Conservation (phyloP, 1,140 invertebrate species). For the Aphelinus atriplicis region DNA sequence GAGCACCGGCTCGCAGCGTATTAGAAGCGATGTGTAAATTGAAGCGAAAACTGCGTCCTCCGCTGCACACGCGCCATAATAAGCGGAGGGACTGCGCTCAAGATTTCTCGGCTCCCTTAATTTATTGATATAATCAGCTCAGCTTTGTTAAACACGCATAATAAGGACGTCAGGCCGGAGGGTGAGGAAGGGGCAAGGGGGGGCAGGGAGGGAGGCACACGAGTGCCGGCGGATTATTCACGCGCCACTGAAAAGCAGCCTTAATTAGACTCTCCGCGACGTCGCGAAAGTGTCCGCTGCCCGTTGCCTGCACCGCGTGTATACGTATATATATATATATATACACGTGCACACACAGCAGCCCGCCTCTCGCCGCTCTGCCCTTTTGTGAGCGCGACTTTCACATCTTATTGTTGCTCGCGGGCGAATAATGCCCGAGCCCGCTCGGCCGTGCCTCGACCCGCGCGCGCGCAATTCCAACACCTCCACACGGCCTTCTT, state of each 20-base stretch:
- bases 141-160: constrained; percentile 61
- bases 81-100: constrained; percentile 13
- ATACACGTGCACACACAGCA: too few relatives aligned
- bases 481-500: too few relatives aligned
- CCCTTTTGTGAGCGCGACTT: neutral
- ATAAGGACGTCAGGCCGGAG: constrained; percentile 51
- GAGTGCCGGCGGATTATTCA: constrained; percentile 48
- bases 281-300: constrained; percentile 16
- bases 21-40: constrained; percentile 34
- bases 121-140: constrained; percentile 65
- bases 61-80: constrained; percentile 20
- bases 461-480: constrained; percentile 2
- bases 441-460: neutral
- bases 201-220: constrained; percentile 24
- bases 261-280: constrained; percentile 51
- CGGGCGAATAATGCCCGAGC: too few relatives aligned
- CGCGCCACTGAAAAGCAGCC: constrained; percentile 52
- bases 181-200: constrained; percentile 26
- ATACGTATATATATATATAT: too few relatives aligned
- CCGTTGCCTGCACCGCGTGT: neutral
- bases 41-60: constrained; percentile 29
- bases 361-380: neutral
- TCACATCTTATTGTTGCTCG: constrained; percentile 6
- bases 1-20: neutral
- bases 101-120: constrained; percentile 47